Percentiles rank a stretch among this genome's conserved stretches.
These are phyloP conservation scores for Nibea coibor DNA, from an alignment of 2,113 vertebrate species.

Conservation along the genomic window DNA sequence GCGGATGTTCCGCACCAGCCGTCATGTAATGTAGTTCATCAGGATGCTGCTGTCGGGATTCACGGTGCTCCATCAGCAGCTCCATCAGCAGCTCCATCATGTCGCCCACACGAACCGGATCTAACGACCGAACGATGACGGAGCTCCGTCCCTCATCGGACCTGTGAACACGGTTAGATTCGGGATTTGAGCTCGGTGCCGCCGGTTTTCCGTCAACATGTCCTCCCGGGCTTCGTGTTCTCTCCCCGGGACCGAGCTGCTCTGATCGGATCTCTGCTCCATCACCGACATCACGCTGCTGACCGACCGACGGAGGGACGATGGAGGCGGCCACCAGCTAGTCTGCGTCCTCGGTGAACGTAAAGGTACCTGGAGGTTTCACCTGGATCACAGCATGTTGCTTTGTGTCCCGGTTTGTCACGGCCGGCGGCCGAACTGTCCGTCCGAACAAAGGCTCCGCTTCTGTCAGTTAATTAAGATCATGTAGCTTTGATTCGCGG, in stretches of 20 bases:
- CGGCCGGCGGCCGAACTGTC: no score
- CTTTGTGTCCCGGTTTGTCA: background rate
- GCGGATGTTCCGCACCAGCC: constrained; percentile 53
- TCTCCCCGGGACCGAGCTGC: constrained; percentile 27
- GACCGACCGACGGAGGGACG: constrained; percentile 16
- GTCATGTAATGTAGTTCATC: constrained; percentile 40
- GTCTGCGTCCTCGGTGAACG: constrained; percentile 19
- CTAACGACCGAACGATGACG: no score
- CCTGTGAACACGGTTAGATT: background rate
- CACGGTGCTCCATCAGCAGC: no score
- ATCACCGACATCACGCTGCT: constrained; percentile 25
- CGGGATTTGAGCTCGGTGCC: background rate
- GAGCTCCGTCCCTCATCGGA: background rate
- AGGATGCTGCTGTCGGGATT: background rate
- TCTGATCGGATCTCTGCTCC: background rate
- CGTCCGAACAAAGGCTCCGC: no score
- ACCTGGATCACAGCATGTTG: background rate
- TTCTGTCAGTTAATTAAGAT: no score
- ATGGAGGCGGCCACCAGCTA: constrained; percentile 38
- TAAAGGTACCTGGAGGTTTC: background rate
- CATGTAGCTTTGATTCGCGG: no score
- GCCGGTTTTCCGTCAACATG: background rate
- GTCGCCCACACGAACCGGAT: background rate
- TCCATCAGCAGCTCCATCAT: background rate
- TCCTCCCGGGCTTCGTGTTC: constrained; percentile 1